Percentiles rank a stretch among this genome's conserved stretches.
These are phyloP conservation scores for Drosophila virilis DNA, from an alignment of 1,140 invertebrate genomes.

Conservation along the genomic window DNA sequence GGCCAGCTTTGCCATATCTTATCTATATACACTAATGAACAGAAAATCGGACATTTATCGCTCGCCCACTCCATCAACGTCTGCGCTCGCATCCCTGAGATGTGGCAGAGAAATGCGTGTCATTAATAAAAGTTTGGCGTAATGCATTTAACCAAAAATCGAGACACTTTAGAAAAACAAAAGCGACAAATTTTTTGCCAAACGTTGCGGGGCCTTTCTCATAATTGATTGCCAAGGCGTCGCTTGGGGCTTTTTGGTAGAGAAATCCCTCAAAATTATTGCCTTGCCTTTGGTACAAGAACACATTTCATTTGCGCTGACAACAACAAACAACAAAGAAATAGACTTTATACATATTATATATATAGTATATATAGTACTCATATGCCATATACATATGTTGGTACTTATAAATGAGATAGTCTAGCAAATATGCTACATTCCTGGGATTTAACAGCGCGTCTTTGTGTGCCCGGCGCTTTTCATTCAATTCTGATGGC, in stretches of 20 bases:
- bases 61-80: slow-evolving; percentile 41
- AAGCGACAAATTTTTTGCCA: slow-evolving; percentile 38
- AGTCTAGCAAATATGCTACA: slow-evolving; percentile 71
- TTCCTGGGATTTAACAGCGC: slow-evolving; percentile 60
- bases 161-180: slow-evolving; percentile 7
- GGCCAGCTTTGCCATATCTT: slow-evolving; percentile 16
- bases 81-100: slow-evolving; percentile 24
- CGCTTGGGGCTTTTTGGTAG: slow-evolving; percentile 44
- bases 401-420: slow-evolving; percentile 38
- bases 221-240: slow-evolving; percentile 79
- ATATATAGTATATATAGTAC: slow-evolving; percentile 22
- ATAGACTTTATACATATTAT: slow-evolving; percentile 24
- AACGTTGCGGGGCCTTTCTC: slow-evolving; percentile 40
- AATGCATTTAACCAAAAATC: slow-evolving; percentile 41
- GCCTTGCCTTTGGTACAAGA: slow-evolving; percentile 46
- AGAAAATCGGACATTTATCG: slow-evolving; percentile 11
- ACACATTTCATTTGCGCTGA: slow-evolving; percentile 54
- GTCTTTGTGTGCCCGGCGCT: slow-evolving; percentile 41
- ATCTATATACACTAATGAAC: not conserved
- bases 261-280: slow-evolving; percentile 70
- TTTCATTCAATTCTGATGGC: slow-evolving; percentile 73
- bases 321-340: slow-evolving; percentile 64
- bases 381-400: slow-evolving; percentile 28
- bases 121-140: slow-evolving; percentile 74
- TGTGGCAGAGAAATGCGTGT: slow-evolving; percentile 58